Base-by-base conservation (phyloP, 2,113 vertebrate genomes). In the Turdus rufiventris region DNA sequence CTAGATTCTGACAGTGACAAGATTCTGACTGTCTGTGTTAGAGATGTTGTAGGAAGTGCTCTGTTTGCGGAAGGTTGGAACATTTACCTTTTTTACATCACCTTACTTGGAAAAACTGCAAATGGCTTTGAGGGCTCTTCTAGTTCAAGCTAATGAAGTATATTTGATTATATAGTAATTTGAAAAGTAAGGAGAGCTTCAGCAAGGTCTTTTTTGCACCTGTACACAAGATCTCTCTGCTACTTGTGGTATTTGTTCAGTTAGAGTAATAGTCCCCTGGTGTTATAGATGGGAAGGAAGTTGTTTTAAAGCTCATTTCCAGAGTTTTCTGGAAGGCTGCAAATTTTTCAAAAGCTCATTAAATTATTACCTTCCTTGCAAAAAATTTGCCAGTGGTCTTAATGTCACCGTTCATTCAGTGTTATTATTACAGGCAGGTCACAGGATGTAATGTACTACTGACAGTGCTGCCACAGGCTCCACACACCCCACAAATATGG, bases 291-390 rank as follows among this genome's bases (percentile, higher is more conserved):
- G 58, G 57, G 16, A 74, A 92, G 53, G 71, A 75, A 72, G 25
- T 57, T 77, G 57, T 85, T 91, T 60, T 60, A 85, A 83, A 81
- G 50, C 66, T 89, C 16, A 48, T 76, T 92, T 61, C 66, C 61
- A 63, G 84, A 95, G 38, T 74, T 93, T 90, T 90, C 57, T 74
- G 60, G 40, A 58, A 93, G 34, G 70, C 77, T 92, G 80, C 51
- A 88, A 93, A 93, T 92, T 90, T 89, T 81, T 62, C 45, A 81
- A 79, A 96, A 87, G 79, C 82, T 89, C 86, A 54, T 88, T 96
- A 89, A 91, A 91, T 88, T 42, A 83, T 68, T 94, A 36, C 67
- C 51, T 76, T 84, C 61, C 2, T 77, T 67, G 83, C 65, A 87
- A 78, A 94, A 45, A 40, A 4, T 57, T 84, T 38, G 6, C 8